phyloP scores from a whole-genome alignment of 1,140 invertebrate species.

The Papilio machaon region DNA sequence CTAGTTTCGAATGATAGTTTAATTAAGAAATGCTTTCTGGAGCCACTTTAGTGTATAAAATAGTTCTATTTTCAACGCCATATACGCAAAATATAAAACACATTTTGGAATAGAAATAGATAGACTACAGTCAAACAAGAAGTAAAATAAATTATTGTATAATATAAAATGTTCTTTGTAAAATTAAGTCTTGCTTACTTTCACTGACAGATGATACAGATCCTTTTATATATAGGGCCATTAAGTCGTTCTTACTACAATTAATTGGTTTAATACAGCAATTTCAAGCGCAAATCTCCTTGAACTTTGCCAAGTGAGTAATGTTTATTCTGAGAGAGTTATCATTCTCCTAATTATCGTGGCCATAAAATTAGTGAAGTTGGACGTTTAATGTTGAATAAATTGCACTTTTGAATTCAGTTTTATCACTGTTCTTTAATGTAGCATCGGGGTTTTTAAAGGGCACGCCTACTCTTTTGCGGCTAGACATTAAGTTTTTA shows the following conservation, averaged over 20 bases:
- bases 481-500: constrained; percentile 74
- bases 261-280: constrained; percentile 80
- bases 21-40: neutral
- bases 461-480: constrained; percentile 59
- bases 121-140: constrained; percentile 11
- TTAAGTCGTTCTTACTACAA: constrained; percentile 73
- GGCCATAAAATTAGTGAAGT: constrained; percentile 72
- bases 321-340: constrained; percentile 78
- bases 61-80: neutral
- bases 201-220: constrained; percentile 50
- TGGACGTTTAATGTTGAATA: constrained; percentile 52
- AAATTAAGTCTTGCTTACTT: constrained; percentile 47
- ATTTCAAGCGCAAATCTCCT: constrained; percentile 75
- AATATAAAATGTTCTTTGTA: constrained; percentile 39
- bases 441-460: constrained; percentile 34
- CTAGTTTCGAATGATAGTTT: neutral
- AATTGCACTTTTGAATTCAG: constrained; percentile 66
- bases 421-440: constrained; percentile 51
- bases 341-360: constrained; percentile 70
- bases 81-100: neutral
- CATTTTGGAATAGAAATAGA: constrained; percentile 33
- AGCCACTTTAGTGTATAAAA: neutral
- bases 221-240: constrained; percentile 61
- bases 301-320: constrained; percentile 71
- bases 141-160: constrained; percentile 38